Conservation (phyloP, 2,888 invertebrate species). For the Pyrrhosoma nymphula region DNA sequence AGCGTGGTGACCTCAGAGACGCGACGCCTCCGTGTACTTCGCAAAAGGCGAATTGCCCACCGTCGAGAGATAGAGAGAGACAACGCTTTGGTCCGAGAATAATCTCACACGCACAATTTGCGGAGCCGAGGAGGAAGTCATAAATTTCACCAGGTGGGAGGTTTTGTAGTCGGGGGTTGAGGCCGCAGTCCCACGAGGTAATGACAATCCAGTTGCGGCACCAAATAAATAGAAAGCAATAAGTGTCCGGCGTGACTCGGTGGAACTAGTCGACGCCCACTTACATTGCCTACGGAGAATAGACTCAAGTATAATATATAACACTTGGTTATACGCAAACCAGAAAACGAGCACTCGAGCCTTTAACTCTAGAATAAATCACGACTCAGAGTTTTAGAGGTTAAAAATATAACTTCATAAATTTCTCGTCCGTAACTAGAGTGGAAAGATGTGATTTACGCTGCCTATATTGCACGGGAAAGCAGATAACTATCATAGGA, state of each 20-base stretch:
- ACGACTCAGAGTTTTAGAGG: too few relatives aligned
- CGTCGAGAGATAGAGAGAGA: background rate
- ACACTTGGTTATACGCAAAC: too few relatives aligned
- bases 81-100: conserved; percentile 14
- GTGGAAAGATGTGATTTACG: too few relatives aligned
- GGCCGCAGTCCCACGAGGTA: background rate
- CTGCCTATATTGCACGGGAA: too few relatives aligned
- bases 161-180: background rate
- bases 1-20: background rate
- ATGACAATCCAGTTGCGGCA: conserved; percentile 40
- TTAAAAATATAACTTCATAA: too few relatives aligned
- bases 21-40: background rate
- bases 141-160: conserved; percentile 29
- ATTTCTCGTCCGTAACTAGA: too few relatives aligned
- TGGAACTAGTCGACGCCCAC: background rate
- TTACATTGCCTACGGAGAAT: too few relatives aligned
- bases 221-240: background rate
- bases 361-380: too few relatives aligned
- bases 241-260: background rate
- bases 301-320: too few relatives aligned
- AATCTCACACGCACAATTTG: conserved; percentile 10
- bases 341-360: too few relatives aligned
- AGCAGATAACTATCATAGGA: too few relatives aligned
- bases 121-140: conserved; percentile 35
- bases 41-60: background rate